Evolutionary conservation across 2,113 vertebrate species (phyloP).

Genomic region (Rhinoptilus africanus): DNA sequence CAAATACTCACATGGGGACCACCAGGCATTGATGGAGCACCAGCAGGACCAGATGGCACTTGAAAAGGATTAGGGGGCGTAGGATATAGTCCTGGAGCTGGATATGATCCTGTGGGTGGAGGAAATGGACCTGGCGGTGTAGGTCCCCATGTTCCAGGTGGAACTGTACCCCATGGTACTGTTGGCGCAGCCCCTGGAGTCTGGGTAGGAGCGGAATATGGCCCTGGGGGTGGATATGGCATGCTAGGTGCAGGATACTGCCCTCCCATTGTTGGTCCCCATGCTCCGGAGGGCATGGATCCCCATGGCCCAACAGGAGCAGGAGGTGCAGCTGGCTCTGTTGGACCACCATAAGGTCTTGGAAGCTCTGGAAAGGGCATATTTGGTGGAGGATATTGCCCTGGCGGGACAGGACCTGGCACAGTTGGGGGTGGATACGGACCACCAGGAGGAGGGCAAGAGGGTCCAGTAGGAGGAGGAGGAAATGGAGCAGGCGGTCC

Average conservation of each 20-base stretch:
- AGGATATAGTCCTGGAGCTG: slow-evolving; percentile 79
- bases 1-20: slow-evolving; percentile 76
- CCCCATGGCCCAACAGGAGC: slow-evolving; percentile 78
- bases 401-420: slow-evolving; percentile 74
- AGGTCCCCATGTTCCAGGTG: slow-evolving; percentile 79
- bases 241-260: slow-evolving; percentile 78
- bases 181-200: slow-evolving; percentile 75
- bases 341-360: slow-evolving; percentile 75
- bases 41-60: slow-evolving; percentile 79
- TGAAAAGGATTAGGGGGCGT: slow-evolving; percentile 75
- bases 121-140: slow-evolving; percentile 76
- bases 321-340: slow-evolving; percentile 75
- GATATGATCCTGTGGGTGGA: slow-evolving; percentile 76
- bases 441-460: slow-evolving; percentile 72
- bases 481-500: slow-evolving; percentile 79
- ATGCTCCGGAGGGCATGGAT: slow-evolving; percentile 77
- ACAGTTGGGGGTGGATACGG: slow-evolving; percentile 75
- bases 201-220: slow-evolving; percentile 76
- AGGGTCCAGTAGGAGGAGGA: slow-evolving; percentile 75
- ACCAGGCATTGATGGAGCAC: slow-evolving; percentile 77
- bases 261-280: slow-evolving; percentile 78
- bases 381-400: slow-evolving; percentile 78
- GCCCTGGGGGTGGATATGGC: slow-evolving; percentile 79
- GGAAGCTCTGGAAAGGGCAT: slow-evolving; percentile 81
- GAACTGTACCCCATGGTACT: slow-evolving; percentile 78